Base-by-base conservation (phyloP, 1,140 invertebrate genomes). In the Tribolium castaneum region DNA sequence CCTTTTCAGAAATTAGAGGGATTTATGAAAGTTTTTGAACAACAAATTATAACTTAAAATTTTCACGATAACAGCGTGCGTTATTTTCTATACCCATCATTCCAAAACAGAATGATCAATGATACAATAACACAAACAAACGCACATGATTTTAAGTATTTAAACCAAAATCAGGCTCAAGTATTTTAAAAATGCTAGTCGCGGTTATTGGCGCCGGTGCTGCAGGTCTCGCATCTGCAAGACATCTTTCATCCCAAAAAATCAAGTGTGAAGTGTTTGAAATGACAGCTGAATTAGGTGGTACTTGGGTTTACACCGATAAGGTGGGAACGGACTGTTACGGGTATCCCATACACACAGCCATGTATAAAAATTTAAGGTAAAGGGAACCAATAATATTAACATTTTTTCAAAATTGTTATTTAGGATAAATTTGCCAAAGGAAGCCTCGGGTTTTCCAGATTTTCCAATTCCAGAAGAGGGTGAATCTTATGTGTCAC, bases 331-430 rank as follows among this genome's bases (percentile, higher is more conserved):
- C 89, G 50, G 93, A 96, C 85, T 87, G 91, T 80, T 92, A 93
- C 86, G 94, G 94, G 4, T 87, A 95, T 19, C 94, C 95, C 1
- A 91, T 97, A 50, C 95, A 97, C 84, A 94, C 94, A 30, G 95
- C 94, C 87, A 97, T 97, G 93, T 97, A 97, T 85, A 91, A 93
- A 85, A 92, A 92, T 82, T 87, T 97, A 7, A 92, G 91, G 94
- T 95, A 87, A 87, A 1, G 6, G n/a, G 16, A 1, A 19, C 16
- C 34, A 7, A 39, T 1, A 39, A 39, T 39, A 7, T 39, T 39
- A 39, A 39, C 0, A 39, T 39, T 39, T 39, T 39, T 39, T 39
- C 34, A 39, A 2, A 39, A 6, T 39, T 39, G 6, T 39, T 39
- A n/a, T 85, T 70, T 82, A 95, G 94, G 82, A 94, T 94, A 3